Base-by-base conservation (phyloP, 2,797 vertebrate species). In the Geotrypetes seraphini region DNA sequence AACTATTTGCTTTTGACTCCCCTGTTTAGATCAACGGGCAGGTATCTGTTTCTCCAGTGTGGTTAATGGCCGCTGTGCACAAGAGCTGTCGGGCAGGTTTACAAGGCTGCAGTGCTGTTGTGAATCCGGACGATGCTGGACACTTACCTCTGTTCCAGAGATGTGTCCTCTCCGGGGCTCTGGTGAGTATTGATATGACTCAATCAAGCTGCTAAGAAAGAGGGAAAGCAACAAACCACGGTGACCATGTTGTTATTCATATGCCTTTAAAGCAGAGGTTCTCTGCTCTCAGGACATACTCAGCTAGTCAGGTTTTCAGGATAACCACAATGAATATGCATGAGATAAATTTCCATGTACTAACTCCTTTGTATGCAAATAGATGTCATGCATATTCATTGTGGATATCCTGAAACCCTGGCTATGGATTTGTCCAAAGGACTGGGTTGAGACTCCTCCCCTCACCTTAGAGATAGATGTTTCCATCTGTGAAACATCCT, bases 41-140 rank as follows among this genome's bases (percentile, higher is more conserved):
- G 66, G 78, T 18, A 50, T 49, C 1, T 85, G 82, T 39, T 85
- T 77, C 49, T 56, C 59, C 16, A 66, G 43, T 24, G 16, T 63
- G 19, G 35, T 57, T 4, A 69, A 60, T n/a, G 76, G 78, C 2
- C 78, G 24, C 37, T 86, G 83, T 28, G 64, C 63, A 2, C 76
- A 81, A 40, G 73, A 82, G 23, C 46, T 77, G 41, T 40, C 60
- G 0, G 66, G 69, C 10, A 69, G 36, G 12, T 53, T 79, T 55
- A 72, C 63, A 26, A 83, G 71, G 47, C 63, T 47, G 24, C 74
- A 79, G 30, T 86, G 83, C 51, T 86, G 82, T 43, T 85, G 83
- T 41, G 74, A 79, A 20, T 62, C 66, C 29, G 82, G 81, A 3
- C 61, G 28, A 3, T 86, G 83, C 50, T 86, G 81, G 81, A 59